Evolutionary conservation across 1,140 invertebrate genomes (phyloP).

Genomic region (Dendrolimus kikuchii): DNA sequence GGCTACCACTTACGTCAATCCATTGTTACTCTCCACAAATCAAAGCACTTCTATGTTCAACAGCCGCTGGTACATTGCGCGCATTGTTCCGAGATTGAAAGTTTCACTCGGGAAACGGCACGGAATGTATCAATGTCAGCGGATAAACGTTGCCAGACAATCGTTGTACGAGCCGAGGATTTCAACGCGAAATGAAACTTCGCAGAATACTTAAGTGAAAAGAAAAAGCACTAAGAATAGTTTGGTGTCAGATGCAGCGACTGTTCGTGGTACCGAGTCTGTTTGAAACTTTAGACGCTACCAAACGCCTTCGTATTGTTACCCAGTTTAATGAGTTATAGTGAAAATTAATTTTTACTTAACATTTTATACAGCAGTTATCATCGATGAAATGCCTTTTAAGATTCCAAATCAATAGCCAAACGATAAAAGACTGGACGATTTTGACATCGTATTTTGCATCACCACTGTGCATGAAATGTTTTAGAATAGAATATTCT

Average conservation of each 20-base stretch:
- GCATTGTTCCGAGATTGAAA: slow-evolving; percentile 27
- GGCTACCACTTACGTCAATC: slow-evolving; percentile 39
- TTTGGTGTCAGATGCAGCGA: slow-evolving; percentile 55
- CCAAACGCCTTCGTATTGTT: not conserved
- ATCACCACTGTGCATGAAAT: no score
- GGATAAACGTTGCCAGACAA: slow-evolving; percentile 25
- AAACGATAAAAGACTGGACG: no score
- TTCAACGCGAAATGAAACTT: slow-evolving; percentile 37
- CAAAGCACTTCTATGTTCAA: slow-evolving; percentile 19
- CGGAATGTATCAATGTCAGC: slow-evolving; percentile 33
- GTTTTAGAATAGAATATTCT: no score
- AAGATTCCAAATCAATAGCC: no score
- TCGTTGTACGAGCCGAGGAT: slow-evolving; percentile 17
- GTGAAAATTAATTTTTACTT: not conserved
- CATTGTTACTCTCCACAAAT: slow-evolving; percentile 34
- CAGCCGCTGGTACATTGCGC: slow-evolving; percentile 18
- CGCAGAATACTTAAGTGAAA: slow-evolving; percentile 40
- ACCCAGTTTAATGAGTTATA: not conserved
- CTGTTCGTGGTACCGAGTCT: slow-evolving; percentile 34
- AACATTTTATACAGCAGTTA: not conserved
- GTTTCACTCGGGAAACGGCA: slow-evolving; percentile 11
- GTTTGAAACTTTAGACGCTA: slow-evolving; percentile 32
- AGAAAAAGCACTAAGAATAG: slow-evolving; percentile 40
- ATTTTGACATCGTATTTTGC: no score
- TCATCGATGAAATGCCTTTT: no score